Conservation (phyloP, 1,140 invertebrate species). For the Copidosoma floridanum region DNA sequence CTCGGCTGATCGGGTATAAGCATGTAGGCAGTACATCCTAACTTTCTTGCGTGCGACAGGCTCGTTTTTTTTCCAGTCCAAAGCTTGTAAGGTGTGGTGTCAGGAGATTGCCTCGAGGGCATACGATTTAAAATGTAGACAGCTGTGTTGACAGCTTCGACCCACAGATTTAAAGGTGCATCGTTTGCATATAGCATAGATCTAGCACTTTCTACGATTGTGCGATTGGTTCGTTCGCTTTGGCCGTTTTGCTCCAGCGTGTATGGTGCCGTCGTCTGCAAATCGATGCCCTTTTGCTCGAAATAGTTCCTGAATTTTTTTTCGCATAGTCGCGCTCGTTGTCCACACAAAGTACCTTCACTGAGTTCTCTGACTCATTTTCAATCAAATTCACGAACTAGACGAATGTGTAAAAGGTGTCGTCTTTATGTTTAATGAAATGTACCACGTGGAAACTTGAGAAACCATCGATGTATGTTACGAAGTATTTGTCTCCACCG, state of each 20-base stretch:
- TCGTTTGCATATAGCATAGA: not conserved
- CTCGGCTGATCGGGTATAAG: constrained; percentile 33
- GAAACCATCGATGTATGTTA: constrained; percentile 3
- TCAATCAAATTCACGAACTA: not conserved
- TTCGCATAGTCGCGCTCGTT: constrained; percentile 27
- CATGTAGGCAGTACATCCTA: constrained; percentile 3
- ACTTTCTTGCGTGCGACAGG: constrained; percentile 12
- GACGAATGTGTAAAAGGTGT: not conserved
- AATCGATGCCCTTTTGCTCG: constrained; percentile 20
- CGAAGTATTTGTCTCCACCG: constrained; percentile 24
- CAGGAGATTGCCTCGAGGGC: not conserved
- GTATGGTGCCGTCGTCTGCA: constrained; percentile 18
- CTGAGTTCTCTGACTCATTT: constrained; percentile 36
- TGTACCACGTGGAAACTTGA: not conserved
- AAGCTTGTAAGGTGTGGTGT: constrained; percentile 29
- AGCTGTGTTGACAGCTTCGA: not conserved
- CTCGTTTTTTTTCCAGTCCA: constrained; percentile 13
- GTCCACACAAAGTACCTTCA: constrained; percentile 22
- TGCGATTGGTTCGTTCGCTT: constrained; percentile 1
- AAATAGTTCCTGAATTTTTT: constrained; percentile 12
- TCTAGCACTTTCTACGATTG: not conserved
- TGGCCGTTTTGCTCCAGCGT: constrained; percentile 16
- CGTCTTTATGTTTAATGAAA: not conserved
- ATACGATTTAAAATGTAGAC: not conserved
- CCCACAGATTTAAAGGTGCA: not conserved